Evolutionary conservation across 2,797 vertebrate species (phyloP).

Genomic region (Prionace glauca): DNA sequence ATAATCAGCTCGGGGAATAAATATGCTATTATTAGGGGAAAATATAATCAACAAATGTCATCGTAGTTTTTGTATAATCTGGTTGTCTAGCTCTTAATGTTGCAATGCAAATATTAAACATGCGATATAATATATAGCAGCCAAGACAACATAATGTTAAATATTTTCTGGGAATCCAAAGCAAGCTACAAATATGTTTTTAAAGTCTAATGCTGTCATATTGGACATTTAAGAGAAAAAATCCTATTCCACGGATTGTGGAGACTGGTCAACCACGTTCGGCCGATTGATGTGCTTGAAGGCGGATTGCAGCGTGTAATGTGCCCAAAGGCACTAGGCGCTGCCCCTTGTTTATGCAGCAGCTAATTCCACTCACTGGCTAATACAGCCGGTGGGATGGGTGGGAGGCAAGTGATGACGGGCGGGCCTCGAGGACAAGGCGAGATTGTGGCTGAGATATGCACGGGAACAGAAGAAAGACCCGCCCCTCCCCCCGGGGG

Average conservation of each 20-base stretch:
- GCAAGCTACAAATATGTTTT: neutral
- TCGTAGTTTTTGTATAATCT: neutral
- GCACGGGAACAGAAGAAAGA: slow-evolving; percentile 25
- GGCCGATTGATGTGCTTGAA: slow-evolving; percentile 43
- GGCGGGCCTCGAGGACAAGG: neutral
- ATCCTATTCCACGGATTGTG: neutral
- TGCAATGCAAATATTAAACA: neutral
- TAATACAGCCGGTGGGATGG: slow-evolving; percentile 51
- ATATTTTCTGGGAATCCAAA: neutral
- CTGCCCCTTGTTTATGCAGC: slow-evolving; percentile 62
- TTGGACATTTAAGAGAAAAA: neutral
- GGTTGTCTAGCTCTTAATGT: neutral
- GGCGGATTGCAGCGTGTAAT: slow-evolving; percentile 43
- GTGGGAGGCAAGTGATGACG: slow-evolving; percentile 39
- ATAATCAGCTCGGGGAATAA: neutral
- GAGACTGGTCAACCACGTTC: neutral
- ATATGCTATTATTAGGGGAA: neutral
- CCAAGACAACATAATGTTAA: neutral
- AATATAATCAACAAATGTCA: neutral
- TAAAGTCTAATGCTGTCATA: neutral
- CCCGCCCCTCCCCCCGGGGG: slow-evolving; percentile 46
- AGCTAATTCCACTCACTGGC: slow-evolving; percentile 52
- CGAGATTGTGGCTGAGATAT: slow-evolving; percentile 25
- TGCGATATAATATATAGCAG: neutral
- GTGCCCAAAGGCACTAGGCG: slow-evolving; percentile 51